A percentile compares a stretch with the other conserved stretches of the same genome.
phyloP scores from a whole-genome alignment of 1,140 invertebrate species.

The Drosophila burlai region DNA sequence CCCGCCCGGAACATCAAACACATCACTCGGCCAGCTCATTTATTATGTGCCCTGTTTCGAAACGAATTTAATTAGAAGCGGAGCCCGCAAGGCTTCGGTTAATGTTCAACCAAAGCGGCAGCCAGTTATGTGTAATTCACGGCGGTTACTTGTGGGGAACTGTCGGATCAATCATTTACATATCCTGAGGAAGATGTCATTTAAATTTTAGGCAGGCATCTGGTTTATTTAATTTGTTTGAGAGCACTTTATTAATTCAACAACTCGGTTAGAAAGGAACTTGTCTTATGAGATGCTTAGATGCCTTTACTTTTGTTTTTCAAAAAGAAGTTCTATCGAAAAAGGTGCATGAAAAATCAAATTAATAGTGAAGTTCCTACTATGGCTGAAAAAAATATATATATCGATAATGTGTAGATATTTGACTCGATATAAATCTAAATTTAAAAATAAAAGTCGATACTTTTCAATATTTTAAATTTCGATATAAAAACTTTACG shows the following conservation, averaged over 20 bases:
- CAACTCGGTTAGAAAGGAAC: not conserved
- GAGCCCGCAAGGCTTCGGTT: conserved; percentile 54
- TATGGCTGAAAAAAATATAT: conserved; percentile 1
- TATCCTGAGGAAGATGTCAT: conserved; percentile 4
- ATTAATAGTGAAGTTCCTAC: conserved; percentile 30
- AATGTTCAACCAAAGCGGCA: conserved; percentile 27
- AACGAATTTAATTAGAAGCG: conserved; percentile 72
- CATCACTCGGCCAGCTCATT: conserved; percentile 46
- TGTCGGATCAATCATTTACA: conserved; percentile 8
- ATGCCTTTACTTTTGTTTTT: not conserved
- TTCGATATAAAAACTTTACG: not conserved
- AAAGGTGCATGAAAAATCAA: conserved; percentile 3
- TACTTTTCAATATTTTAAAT: not conserved
- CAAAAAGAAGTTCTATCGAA: not conserved
- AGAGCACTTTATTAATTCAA: no score
- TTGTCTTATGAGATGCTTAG: not conserved
- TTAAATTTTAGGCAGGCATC: not conserved
- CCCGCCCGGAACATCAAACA: conserved; percentile 19
- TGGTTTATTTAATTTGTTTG: not conserved
- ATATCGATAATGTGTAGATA: not conserved
- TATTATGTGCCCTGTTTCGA: conserved; percentile 40
- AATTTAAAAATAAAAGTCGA: not conserved
- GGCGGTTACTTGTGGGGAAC: conserved; percentile 5
- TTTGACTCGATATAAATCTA: not conserved
- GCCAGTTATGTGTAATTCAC: conserved; percentile 36